Evolutionary conservation across 1,140 invertebrate genomes (phyloP).

Genomic region (Drosophila sulfurigaster): DNA sequence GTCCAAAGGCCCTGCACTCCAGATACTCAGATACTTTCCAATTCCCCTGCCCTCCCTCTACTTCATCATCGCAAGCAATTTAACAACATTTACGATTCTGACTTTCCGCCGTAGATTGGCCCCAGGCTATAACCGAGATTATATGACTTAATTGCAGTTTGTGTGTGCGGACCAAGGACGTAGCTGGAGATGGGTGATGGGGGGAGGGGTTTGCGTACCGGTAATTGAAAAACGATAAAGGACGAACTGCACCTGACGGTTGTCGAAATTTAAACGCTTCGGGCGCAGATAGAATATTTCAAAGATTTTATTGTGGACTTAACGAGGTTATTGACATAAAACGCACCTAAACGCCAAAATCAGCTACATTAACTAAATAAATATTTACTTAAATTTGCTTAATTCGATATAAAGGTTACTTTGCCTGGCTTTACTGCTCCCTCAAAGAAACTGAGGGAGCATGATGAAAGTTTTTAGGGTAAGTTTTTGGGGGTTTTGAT

Average conservation of each 20-base stretch:
- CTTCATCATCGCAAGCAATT: conserved; percentile 21
- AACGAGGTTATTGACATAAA: conserved; percentile 12
- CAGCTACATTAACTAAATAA: conserved; percentile 10
- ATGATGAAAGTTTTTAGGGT: not conserved
- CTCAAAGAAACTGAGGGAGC: not conserved
- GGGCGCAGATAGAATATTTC: conserved; percentile 2
- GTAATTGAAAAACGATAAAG: conserved; percentile 80
- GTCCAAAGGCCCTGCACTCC: not conserved
- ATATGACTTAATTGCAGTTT: conserved; percentile 65
- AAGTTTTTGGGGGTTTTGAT: not conserved
- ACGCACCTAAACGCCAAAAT: not conserved
- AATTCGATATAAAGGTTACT: not conserved
- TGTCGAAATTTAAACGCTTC: conserved; percentile 32
- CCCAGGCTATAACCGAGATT: conserved; percentile 52
- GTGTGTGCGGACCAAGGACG: not conserved
- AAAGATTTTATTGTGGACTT: conserved; percentile 6
- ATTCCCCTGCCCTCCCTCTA: not conserved
- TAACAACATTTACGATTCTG: conserved; percentile 46
- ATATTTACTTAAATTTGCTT: conserved; percentile 8
- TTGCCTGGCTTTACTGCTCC: not conserved
- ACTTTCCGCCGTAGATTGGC: conserved; percentile 51
- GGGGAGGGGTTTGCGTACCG: not conserved
- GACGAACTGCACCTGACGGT: conserved; percentile 30
- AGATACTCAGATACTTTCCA: not conserved
- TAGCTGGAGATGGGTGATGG: not conserved